These are phyloP conservation scores for Caenorhabditis auriculariae DNA, from an alignment of 2,888 invertebrate species.

Conservation along the genomic window DNA sequence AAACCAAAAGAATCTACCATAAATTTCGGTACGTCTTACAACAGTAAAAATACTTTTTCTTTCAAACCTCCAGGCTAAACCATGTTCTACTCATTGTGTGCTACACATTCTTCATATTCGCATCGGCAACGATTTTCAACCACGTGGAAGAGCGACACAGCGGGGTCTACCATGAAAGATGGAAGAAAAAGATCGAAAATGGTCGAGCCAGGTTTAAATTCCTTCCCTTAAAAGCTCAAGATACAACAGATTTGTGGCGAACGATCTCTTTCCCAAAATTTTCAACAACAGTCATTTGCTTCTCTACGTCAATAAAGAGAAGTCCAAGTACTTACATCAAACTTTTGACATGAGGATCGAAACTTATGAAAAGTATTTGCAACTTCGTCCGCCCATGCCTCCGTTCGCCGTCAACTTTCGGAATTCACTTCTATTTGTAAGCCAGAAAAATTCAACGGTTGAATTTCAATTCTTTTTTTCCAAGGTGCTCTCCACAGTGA, in stretches of 20 bases:
- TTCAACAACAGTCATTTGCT: slow-evolving; percentile 48
- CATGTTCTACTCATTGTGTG: slow-evolving; percentile 30
- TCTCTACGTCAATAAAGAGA: slow-evolving; percentile 41
- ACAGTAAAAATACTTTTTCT: too few relatives aligned
- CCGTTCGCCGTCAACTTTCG: slow-evolving; percentile 19
- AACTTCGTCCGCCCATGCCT: slow-evolving; percentile 32
- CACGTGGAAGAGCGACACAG: slow-evolving; percentile 19
- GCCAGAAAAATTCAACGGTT: neutral
- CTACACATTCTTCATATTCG: slow-evolving; percentile 26
- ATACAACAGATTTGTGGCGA: slow-evolving; percentile 21
- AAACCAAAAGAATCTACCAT: too few relatives aligned
- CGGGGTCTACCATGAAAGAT: slow-evolving; percentile 2
- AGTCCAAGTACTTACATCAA: slow-evolving; percentile 24
- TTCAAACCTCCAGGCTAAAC: slow-evolving; percentile 14
- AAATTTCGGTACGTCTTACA: too few relatives aligned
- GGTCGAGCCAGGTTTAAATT: neutral
- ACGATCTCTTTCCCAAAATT: slow-evolving; percentile 40
- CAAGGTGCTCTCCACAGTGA: slow-evolving; percentile 33
- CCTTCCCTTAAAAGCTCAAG: neutral
- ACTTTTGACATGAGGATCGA: slow-evolving; percentile 26
- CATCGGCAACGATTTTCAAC: slow-evolving; percentile 27
- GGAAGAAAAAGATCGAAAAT: slow-evolving; percentile 5
- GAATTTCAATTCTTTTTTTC: neutral
- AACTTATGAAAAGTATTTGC: slow-evolving; percentile 29
- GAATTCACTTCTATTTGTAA: slow-evolving; percentile 34